Base-by-base conservation (phyloP, 2,888 invertebrate species). In the Eupithecia abbreviata region DNA sequence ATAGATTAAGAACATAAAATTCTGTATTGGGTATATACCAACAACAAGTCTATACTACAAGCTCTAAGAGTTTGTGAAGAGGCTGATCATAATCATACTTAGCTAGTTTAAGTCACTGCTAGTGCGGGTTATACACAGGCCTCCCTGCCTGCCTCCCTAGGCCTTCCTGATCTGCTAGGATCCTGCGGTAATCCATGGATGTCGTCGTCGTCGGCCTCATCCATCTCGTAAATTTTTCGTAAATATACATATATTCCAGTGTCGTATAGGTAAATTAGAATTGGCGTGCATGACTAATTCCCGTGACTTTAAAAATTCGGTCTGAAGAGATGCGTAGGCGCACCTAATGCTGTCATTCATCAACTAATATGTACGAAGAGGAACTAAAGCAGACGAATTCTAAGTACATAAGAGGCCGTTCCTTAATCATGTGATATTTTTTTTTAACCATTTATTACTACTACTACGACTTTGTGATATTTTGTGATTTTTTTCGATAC, bases 351-450 rank as follows among this genome's bases (percentile, higher is more conserved):
- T 69, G 69, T 47, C 69, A 47, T 45, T 69, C 47, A 69, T 49
- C 69, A 47, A 69, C 68, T 69, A 47, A 69, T 30, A 49, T 69
- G 69, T 69, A 45, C 47, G 69, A 69, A 47, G 69, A 69, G 69
- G 62, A 51, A 70, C 77, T 71, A 42, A 42, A 12, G 18, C n/a
- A 69, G 43, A 67, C 43, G n/a, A 67, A 45, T 51, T 43, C 43
- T 43, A 6, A 43, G 43, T 43, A 43, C 30, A 30, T 30, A 30
- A 30, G 30, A 30, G 30, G 30, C 30, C 30, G 30, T 30, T 30
- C 30, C 30, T 30, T 30, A 30, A 30, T 30, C 0, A 30, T 30
- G 30, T 30, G 30, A 30, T 30, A 30, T 30, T 1, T 30, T 30
- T 30, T 30, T 30, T 30, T 30, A 30, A 30, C 30, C 30, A 30